Evolutionary conservation across 2,113 vertebrate species (phyloP), one percentile per base, ranked within the genome.

Genomic region (Cheilinus undulatus): DNA sequence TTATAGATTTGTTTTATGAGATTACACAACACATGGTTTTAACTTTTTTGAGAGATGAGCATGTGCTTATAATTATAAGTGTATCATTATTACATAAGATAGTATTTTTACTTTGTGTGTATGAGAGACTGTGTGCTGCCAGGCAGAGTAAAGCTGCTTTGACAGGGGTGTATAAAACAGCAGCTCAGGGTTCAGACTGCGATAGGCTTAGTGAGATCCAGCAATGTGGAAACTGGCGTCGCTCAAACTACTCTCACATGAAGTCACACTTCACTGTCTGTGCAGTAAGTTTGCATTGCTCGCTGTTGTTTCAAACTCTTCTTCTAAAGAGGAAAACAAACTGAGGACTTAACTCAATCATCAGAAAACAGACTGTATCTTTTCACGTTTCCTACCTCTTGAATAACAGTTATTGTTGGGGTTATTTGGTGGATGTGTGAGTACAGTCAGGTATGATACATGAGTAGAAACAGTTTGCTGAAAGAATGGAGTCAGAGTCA

Each of bases 221-320:
- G 80, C 74, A 80, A 86, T 79, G 85, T 88, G 83, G 85, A 92
- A 91, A 83, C 79, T 57, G 69, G 81, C 73, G 53, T 87, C 62
- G n/a, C 50, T 40, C 72, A 59, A 86, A 77, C 83, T 22, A 80
- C 80, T 83, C 76, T 81, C 86, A 84, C 87, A 82, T 80, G 84
- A 80, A 85, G 76, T 81, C 75, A 84, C 80, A 59, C 70, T 49
- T 67, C n/a, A 61, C 70, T 76, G 67, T 66, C 63, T 65, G 48
- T n/a, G 49, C 67, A 11, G 28, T 26, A 24, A 69, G 52, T 65
- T 80, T 73, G 48, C 26, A n/a, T 52, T 54, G 27, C 49, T 62
- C 4, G 0, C 46, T 57, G 52, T 22, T 45, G 8, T 38, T 23
- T 76, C 27, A 22, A 46, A 50, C 51, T 51, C 14, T 19, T 40